These are phyloP conservation scores for Hyles euphorbiae DNA, from an alignment of 1,140 invertebrate species.

Conservation along the genomic window DNA sequence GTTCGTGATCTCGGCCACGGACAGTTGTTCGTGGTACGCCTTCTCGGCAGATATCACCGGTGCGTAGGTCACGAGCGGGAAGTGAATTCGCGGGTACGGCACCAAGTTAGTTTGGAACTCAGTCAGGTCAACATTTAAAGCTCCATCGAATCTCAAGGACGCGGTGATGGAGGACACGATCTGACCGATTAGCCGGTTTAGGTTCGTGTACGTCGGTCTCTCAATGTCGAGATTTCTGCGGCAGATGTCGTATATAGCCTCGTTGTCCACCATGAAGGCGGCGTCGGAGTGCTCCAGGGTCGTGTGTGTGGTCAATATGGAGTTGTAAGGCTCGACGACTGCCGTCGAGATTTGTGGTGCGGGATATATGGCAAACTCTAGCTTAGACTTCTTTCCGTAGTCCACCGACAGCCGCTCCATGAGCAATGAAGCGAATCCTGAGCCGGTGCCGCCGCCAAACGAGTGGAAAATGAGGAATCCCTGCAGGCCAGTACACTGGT, in stretches of 20 bases:
- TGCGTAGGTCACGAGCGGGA: constrained; percentile 90
- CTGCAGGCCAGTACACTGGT: constrained; percentile 91
- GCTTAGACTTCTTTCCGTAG: constrained; percentile 92
- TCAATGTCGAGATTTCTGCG: constrained; percentile 91
- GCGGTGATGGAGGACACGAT: constrained; percentile 92
- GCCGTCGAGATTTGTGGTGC: constrained; percentile 93
- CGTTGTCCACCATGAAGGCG: constrained; percentile 91
- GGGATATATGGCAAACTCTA: constrained; percentile 93
- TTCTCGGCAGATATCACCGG: constrained; percentile 90
- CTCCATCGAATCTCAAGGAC: constrained; percentile 76
- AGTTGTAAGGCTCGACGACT: constrained; percentile 94
- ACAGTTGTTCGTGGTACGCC: constrained; percentile 88
- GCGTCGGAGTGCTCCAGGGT: constrained; percentile 91
- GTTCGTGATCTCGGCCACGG: constrained; percentile 90
- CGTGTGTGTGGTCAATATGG: constrained; percentile 87
- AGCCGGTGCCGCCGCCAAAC: constrained; percentile 92
- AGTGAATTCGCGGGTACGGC: constrained; percentile 89
- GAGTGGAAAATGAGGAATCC: constrained; percentile 94
- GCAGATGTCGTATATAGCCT: constrained; percentile 91
- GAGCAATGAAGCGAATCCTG: constrained; percentile 90
- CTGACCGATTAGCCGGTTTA: constrained; percentile 88
- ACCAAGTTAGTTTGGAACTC: constrained; percentile 94
- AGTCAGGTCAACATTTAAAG: constrained; percentile 91
- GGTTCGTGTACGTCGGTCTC: constrained; percentile 86
- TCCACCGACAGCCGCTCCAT: constrained; percentile 94